Evolutionary conservation across 2,888 invertebrate species (phyloP).

Genomic region (Apomyelois bistriatella): DNA sequence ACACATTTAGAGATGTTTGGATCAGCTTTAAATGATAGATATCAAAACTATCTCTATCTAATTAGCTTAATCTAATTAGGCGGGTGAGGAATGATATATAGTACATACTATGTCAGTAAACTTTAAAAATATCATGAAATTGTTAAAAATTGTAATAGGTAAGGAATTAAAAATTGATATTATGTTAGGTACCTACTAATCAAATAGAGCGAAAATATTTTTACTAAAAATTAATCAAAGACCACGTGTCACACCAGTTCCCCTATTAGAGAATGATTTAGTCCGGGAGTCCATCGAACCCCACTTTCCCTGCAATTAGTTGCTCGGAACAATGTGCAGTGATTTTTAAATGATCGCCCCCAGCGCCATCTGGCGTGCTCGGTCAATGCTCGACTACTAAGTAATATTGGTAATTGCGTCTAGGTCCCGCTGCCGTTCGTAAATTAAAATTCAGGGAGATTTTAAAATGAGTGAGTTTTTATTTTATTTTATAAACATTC

Average conservation of each 20-base stretch:
- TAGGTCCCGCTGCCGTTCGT: slow-evolving; percentile 30
- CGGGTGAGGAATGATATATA: too few species aligned
- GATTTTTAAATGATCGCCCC: slow-evolving; percentile 77
- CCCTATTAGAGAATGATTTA: slow-evolving; percentile 74
- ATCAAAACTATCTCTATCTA: too few species aligned
- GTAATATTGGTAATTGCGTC: slow-evolving; percentile 73
- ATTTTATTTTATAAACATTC: neutral
- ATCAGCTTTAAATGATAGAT: too few species aligned
- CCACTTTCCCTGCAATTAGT: slow-evolving; percentile 80
- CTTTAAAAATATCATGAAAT: too few species aligned
- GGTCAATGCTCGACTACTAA: slow-evolving; percentile 40
- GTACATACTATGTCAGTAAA: too few species aligned
- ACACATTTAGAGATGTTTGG: too few species aligned
- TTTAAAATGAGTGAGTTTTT: neutral
- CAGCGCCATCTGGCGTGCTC: slow-evolving; percentile 66
- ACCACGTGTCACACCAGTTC: slow-evolving; percentile 28
- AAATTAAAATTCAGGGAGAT: slow-evolving; percentile 21
- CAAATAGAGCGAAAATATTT: slow-evolving; percentile 17
- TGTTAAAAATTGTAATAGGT: too few species aligned
- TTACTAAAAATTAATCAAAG: slow-evolving; percentile 36
- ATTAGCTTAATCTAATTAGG: too few species aligned
- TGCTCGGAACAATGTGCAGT: slow-evolving; percentile 77
- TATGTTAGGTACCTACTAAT: neutral
- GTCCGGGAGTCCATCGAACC: slow-evolving; percentile 66
- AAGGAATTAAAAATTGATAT: too few species aligned